Evolutionary conservation across 2,113 vertebrate species (phyloP).

Genomic region (Australoheros scitulus): DNA sequence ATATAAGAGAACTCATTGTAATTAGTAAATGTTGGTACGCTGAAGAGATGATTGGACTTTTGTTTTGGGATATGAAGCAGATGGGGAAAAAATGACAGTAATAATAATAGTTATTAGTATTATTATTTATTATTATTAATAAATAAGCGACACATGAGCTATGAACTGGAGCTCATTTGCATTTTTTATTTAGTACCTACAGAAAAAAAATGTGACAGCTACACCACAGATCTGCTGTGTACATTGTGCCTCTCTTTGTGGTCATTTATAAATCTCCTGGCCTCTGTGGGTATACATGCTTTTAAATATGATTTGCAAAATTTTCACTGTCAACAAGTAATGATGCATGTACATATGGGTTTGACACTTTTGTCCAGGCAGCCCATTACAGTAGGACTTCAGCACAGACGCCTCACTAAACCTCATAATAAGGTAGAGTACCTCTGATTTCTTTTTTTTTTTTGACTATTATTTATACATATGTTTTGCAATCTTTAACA

Average conservation of each 20-base stretch:
- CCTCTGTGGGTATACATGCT: fast-evolving
- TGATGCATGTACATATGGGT: not conserved
- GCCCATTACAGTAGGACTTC: not conserved
- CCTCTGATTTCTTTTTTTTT: not conserved
- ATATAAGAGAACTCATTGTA: not conserved
- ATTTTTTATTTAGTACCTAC: not conserved
- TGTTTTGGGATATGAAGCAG: too few species aligned
- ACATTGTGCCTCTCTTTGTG: not conserved
- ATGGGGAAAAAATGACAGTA: not conserved
- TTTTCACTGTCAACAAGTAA: not conserved
- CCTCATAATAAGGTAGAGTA: conserved; percentile 8
- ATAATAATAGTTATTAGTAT: not conserved
- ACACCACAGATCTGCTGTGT: not conserved
- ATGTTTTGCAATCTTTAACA: not conserved
- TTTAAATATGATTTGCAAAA: not conserved
- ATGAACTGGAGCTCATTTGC: fast-evolving
- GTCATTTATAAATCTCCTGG: not conserved
- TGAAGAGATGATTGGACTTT: too few species aligned
- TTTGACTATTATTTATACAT: not conserved
- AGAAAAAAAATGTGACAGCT: not conserved
- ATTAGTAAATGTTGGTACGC: not conserved
- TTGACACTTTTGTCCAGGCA: not conserved
- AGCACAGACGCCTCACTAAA: not conserved
- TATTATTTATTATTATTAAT: too few species aligned
- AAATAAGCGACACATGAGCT: not conserved